Conservation (phyloP, 2,113 vertebrate genomes). For the Podarcis muralis region DNA sequence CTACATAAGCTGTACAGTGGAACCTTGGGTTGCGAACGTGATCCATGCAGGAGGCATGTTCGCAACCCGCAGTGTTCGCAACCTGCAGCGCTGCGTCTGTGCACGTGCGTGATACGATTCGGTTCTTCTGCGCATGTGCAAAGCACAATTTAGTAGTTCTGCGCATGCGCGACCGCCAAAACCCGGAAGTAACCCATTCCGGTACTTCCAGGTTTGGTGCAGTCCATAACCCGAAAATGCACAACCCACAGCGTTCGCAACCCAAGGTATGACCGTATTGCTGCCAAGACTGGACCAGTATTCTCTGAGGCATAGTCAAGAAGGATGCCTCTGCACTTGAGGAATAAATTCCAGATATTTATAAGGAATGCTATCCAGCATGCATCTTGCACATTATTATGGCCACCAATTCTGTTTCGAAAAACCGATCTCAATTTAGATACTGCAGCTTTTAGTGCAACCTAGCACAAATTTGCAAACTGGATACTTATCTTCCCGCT, state of each 20-base stretch:
- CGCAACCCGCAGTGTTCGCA: too few relatives aligned
- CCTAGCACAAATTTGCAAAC: background rate
- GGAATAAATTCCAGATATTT: background rate
- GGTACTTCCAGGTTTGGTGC: too few relatives aligned
- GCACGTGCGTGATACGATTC: too few relatives aligned
- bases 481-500: background rate
- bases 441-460: background rate
- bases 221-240: too few relatives aligned
- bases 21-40: too few relatives aligned
- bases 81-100: too few relatives aligned
- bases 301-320: background rate
- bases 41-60: too few relatives aligned
- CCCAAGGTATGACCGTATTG: background rate
- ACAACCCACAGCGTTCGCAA: too few relatives aligned
- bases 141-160: too few relatives aligned
- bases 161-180: too few relatives aligned
- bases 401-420: conserved; percentile 3
- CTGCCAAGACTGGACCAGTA: background rate
- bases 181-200: too few relatives aligned
- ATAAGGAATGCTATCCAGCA: background rate
- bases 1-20: background rate
- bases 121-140: too few relatives aligned
- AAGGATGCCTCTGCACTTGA: conserved; percentile 49
- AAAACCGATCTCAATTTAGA: background rate
- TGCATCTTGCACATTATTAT: conserved; percentile 12